Evolutionary conservation across 2,797 vertebrate species (phyloP).

Genomic region (Myotis pilosus): DNA sequence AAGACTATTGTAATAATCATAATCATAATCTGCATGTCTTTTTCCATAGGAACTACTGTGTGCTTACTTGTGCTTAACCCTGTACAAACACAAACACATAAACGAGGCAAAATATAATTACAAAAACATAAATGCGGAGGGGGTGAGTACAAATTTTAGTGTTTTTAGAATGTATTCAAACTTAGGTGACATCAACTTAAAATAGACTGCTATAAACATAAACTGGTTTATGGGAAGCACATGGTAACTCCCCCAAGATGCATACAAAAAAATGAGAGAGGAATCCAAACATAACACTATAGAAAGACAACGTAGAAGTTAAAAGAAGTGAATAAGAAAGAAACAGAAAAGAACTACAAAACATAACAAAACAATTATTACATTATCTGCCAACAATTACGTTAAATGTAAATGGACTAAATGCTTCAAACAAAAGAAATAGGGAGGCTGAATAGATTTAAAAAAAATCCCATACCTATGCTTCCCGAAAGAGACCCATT

Average conservation of each 20-base stretch:
- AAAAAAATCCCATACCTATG: too few relatives aligned
- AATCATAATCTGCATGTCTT: too few relatives aligned
- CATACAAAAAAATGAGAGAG: not conserved
- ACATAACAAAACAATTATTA: too few relatives aligned
- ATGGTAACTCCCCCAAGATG: not conserved
- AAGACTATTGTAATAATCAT: too few relatives aligned
- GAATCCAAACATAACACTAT: not conserved
- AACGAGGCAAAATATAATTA: not conserved
- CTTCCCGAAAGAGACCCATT: too few relatives aligned
- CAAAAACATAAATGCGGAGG: not conserved
- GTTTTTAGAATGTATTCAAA: not conserved
- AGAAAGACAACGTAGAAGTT: not conserved
- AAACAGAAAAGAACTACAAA: not conserved
- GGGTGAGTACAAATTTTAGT: not conserved
- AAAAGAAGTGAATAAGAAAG: not conserved
- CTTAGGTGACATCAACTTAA: not conserved
- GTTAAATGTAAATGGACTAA: too few relatives aligned
- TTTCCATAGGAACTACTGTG: too few relatives aligned
- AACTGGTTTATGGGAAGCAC: not conserved
- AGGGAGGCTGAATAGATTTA: too few relatives aligned
- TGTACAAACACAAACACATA: not conserved
- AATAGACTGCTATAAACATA: not conserved
- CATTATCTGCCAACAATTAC: too few relatives aligned
- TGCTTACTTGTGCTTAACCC: too few relatives aligned
- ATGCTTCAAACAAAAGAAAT: too few relatives aligned